These are phyloP conservation scores for Cydia strobilella DNA, from an alignment of 1,140 invertebrate genomes.

Conservation along the genomic window DNA sequence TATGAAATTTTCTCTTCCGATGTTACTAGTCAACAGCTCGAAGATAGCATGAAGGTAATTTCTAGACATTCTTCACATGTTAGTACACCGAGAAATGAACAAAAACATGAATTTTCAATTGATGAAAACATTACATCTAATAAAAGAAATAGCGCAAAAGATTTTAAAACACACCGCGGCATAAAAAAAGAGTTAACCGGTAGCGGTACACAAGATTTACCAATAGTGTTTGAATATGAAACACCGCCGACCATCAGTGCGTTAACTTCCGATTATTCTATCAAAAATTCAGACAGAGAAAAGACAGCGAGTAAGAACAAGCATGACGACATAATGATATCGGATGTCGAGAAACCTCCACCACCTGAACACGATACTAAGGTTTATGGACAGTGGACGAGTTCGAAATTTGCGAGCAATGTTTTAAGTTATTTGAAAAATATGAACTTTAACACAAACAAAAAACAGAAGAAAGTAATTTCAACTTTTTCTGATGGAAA, in stretches of 20 bases:
- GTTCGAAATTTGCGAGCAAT: conserved; percentile 63
- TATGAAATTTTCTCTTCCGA: background rate
- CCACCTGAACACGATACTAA: conserved; percentile 47
- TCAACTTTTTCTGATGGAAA: conserved; percentile 58
- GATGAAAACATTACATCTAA: conserved; percentile 32
- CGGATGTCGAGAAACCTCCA: conserved; percentile 53
- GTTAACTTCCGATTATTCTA: conserved; percentile 30
- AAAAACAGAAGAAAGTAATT: conserved; percentile 52
- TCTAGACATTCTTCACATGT: background rate
- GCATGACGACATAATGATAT: conserved; percentile 44
- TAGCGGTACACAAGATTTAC: conserved; percentile 41
- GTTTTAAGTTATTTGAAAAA: conserved; percentile 70
- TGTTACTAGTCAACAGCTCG: background rate
- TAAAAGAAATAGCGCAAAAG: conserved; percentile 46
- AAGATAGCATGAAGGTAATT: background rate
- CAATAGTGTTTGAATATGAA: conserved; percentile 57
- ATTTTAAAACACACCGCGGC: conserved; percentile 47
- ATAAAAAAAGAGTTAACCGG: conserved; percentile 28
- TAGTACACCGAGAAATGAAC: conserved; percentile 42
- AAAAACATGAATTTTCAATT: conserved; percentile 45
- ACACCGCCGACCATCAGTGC: conserved; percentile 51
- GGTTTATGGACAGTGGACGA: conserved; percentile 65
- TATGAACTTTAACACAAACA: conserved; percentile 53
- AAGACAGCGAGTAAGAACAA: conserved; percentile 15
- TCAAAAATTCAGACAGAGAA: conserved; percentile 23